Evolutionary conservation across 2,888 invertebrate species (phyloP).

Genomic region (Mactromeris polynyma): DNA sequence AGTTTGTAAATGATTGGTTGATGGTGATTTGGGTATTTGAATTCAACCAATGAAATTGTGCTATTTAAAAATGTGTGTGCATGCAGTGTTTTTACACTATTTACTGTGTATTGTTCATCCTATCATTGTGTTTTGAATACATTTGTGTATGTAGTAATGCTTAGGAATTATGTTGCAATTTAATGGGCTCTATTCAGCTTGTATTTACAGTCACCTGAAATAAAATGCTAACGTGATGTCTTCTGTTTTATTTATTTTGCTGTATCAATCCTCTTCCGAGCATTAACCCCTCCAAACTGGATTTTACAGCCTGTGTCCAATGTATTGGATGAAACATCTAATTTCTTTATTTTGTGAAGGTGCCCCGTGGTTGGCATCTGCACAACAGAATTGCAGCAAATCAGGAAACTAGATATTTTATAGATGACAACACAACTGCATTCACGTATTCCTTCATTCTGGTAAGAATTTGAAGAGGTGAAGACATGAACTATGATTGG

Average conservation of each 20-base stretch:
- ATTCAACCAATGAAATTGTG: background rate
- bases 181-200: slow-evolving; percentile 40
- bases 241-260: background rate
- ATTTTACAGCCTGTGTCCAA: no score
- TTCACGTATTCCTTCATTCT: no score
- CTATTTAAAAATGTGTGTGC: background rate
- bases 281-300: no score
- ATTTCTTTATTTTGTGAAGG: no score
- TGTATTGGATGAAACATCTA: no score
- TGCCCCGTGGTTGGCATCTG: no score
- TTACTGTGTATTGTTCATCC: slow-evolving; percentile 12
- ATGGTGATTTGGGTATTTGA: background rate
- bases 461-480: no score
- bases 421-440: no score
- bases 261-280: no score
- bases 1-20: background rate
- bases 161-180: slow-evolving; percentile 46
- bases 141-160: slow-evolving; percentile 16
- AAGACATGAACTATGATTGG: no score
- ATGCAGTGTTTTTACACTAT: slow-evolving; percentile 19
- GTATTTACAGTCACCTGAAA: slow-evolving; percentile 20
- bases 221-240: slow-evolving; percentile 34
- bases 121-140: slow-evolving; percentile 8
- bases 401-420: no score
- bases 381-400: no score